A percentile compares a stretch with the other conserved stretches of the same genome.
Evolutionary conservation across 2,888 invertebrate genomes (phyloP).

Genomic region (Cremastobaeus sp.): DNA sequence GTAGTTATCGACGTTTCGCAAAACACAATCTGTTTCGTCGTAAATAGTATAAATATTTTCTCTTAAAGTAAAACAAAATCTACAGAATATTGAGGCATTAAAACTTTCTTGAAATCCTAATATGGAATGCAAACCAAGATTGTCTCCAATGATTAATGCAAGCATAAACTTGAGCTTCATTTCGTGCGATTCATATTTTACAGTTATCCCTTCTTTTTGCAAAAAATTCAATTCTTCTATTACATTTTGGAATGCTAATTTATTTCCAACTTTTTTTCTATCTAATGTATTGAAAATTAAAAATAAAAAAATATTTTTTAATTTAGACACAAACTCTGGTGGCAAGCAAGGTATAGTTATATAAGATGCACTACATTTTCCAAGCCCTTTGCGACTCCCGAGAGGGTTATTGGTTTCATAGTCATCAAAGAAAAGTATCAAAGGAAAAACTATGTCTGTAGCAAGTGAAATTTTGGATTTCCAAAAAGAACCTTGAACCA

Average conservation of each 20-base stretch:
- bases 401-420: constrained; percentile 21
- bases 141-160: constrained; percentile 52
- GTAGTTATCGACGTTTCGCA: constrained; percentile 43
- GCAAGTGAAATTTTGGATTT: constrained; percentile 25
- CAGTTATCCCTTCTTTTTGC: constrained; percentile 34
- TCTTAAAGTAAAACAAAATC: constrained; percentile 49
- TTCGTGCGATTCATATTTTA: constrained; percentile 26
- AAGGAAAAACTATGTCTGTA: constrained; percentile 16
- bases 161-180: constrained; percentile 39
- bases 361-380: constrained; percentile 60
- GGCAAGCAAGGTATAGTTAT: constrained; percentile 50
- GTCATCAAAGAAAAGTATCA: constrained; percentile 15
- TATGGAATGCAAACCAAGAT: constrained; percentile 57
- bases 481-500: constrained; percentile 54
- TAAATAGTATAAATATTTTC: constrained; percentile 35
- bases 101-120: constrained; percentile 55
- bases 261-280: constrained; percentile 24
- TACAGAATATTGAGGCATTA: constrained; percentile 47
- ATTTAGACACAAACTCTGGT: constrained; percentile 34
- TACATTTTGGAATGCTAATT: constrained; percentile 31
- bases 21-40: constrained; percentile 43
- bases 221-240: constrained; percentile 50
- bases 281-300: constrained; percentile 33
- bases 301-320: constrained; percentile 28
- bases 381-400: background rate